Evolutionary conservation across 2,888 invertebrate species (phyloP).

Genomic region (Alcis repandata): DNA sequence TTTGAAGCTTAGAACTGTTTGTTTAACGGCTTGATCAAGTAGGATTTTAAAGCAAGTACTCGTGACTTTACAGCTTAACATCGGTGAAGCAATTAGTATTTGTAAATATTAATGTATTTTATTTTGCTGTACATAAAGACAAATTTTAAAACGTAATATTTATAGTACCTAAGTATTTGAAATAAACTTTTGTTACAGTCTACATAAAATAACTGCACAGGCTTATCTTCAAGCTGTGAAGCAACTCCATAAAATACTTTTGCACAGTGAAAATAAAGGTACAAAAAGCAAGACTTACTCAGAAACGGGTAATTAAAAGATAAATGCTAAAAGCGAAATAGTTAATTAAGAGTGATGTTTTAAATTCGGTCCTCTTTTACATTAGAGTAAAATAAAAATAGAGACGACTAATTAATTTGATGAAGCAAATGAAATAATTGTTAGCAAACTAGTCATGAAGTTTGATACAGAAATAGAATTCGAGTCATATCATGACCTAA

Average conservation of each 20-base stretch:
- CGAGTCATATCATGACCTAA: slow-evolving; percentile 41
- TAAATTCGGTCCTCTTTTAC: slow-evolving; percentile 22
- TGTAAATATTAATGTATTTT: no score
- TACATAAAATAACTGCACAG: slow-evolving; percentile 1
- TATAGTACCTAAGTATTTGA: no score
- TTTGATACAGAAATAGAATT: slow-evolving; percentile 36
- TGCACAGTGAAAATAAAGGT: slow-evolving; percentile 23
- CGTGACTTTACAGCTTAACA: no score
- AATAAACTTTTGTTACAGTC: no score
- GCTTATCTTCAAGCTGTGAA: background rate
- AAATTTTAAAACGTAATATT: no score
- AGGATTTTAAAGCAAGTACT: no score
- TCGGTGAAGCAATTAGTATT: no score
- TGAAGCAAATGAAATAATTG: slow-evolving; percentile 24
- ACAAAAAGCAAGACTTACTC: slow-evolving; percentile 25
- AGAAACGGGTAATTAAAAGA: slow-evolving; percentile 32
- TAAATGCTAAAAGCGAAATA: slow-evolving; percentile 37
- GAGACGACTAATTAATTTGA: slow-evolving; percentile 26
- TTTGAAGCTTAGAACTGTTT: background rate
- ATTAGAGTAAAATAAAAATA: slow-evolving; percentile 32
- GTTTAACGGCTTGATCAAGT: no score
- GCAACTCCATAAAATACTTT: slow-evolving; percentile 18
- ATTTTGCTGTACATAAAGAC: no score
- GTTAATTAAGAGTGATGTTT: slow-evolving; percentile 38
- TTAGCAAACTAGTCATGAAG: slow-evolving; percentile 18